Evolutionary conservation across 37 sponge, comb jelly and placozoan genomes (phyloP).

Genomic region (Corticium candelabrum): DNA sequence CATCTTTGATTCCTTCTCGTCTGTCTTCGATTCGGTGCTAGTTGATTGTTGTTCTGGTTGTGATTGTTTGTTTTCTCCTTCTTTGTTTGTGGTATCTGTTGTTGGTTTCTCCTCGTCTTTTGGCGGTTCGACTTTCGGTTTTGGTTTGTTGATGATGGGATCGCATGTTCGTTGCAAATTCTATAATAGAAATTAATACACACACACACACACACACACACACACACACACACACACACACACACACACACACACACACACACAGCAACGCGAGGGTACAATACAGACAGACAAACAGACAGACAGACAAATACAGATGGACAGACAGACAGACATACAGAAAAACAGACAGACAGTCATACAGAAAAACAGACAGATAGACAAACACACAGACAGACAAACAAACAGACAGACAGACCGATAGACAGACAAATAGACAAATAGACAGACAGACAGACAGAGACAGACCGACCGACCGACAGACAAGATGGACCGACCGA

Average conservation of each 20-base stretch:
- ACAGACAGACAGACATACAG: no score
- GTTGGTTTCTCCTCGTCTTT: conserved; percentile 28
- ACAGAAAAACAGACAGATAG: no score
- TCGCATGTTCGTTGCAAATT: conserved; percentile 45
- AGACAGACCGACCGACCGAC: no score
- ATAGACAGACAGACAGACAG: no score
- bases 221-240: neutral
- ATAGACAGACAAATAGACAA: no score
- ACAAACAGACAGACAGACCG: no score
- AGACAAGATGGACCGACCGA: conserved; percentile 6
- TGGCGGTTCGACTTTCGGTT: conserved; percentile 94
- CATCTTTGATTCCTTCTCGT: neutral
- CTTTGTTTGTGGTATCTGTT: neutral
- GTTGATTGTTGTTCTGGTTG: neutral
- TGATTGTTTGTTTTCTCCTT: neutral
- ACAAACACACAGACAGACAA: no score
- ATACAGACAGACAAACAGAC: no score
- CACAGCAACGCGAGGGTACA: no score
- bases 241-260: neutral
- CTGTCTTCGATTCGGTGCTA: neutral
- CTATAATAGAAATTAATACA: conserved; percentile 12
- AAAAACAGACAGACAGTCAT: no score
- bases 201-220: neutral
- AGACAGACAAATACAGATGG: no score
- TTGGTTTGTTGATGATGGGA: conserved; percentile 90